Evolutionary conservation across 2,113 vertebrate species (phyloP), one percentile per base, ranked within the genome.

Genomic region (Fregata magnificens): DNA sequence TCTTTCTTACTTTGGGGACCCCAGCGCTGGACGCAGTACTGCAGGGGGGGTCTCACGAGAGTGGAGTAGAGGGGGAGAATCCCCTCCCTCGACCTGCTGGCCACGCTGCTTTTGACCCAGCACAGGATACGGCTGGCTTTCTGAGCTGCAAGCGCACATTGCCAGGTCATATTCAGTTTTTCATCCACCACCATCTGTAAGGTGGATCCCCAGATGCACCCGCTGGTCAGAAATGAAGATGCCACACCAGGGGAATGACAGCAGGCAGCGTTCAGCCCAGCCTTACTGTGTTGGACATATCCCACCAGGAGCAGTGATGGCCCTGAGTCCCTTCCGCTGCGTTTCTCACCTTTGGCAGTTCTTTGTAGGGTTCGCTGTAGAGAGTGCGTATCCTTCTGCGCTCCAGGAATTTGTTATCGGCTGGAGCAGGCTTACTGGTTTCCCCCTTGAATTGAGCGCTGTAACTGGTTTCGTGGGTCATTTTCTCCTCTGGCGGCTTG

Each of bases 331-430:
- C 52, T 31, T 21, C 22, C 1, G 5, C 13, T 0, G 0, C 2
- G 1, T 34, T 47, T 70, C 99, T 98, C 97, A 99, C 99, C 99
- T 99, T 99, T 91, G 93, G 72, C 8, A 97, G 87, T 86, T 99
- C 99, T 90, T 99, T 98, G 95, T 99, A 99, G 53, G 99, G 99
- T 44, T 99, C 99, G 0, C 98, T 99, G 98, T 99, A 99, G 95
- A 99, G 98, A 87, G 99, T 99, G 94, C 99, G 99, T 99, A 99
- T 99, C 98, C 99, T 99, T 93, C 99, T 98, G 95, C 99, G 98
- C 9, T 99, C 99, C 55, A 96, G 86, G 63, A 98, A 98, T 97
- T 99, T 99, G 98, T 99, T 99, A 86, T 99, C 98, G 0, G 98
- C 95, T 8, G 98, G 76, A 16, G 93, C 79, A 28, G 97, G 98